Base-by-base conservation (phyloP, 2,113 vertebrate species). In the Rhea pennata region DNA sequence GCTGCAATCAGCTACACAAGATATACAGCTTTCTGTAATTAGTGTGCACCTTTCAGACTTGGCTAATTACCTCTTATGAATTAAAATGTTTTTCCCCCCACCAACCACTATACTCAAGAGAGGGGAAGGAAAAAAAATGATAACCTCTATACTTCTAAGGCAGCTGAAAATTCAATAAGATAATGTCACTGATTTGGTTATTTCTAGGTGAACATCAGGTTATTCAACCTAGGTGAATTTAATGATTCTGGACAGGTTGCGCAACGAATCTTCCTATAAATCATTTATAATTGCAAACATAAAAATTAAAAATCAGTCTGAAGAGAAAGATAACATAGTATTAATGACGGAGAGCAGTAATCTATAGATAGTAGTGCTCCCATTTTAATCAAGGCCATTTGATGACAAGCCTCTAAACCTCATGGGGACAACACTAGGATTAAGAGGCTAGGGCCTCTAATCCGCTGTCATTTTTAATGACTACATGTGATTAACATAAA, bases 211-310 rank as follows among this genome's bases (percentile, higher is more conserved):
- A 98, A 97, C 83, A 97, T 98, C 97, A 95, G 98, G 98, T 98
- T 98, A 99, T 98, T 99, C 98, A 99, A 97, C 98, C 98, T 98
- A 98, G 93, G 98, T 97, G 97, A 98, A 99, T 99, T 98, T 99
- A 98, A 99, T 99, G 98, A 97, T 97, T 98, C 98, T 94, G 97
- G 98, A 98, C 98, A 98, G 98, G 97, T 97, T 77, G 69, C 97
- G 98, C 98, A 93, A 99, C 98, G 98, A 98, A 98, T 98, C 98
- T 98, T 97, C 97, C 98, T 94, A 96, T 98, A 97, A 98, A 99
- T 99, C 98, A 98, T 96, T 97, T 95, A 86, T 97, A 98, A 98
- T 97, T 98, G 95, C 97, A 96, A 97, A 97, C 93, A 98, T 98
- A 98, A 98, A 98, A 98, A 98, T 98, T 97, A 98, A 98, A 98